Evolutionary conservation across 2,113 vertebrate species (phyloP).

Genomic region (Tyto alba): DNA sequence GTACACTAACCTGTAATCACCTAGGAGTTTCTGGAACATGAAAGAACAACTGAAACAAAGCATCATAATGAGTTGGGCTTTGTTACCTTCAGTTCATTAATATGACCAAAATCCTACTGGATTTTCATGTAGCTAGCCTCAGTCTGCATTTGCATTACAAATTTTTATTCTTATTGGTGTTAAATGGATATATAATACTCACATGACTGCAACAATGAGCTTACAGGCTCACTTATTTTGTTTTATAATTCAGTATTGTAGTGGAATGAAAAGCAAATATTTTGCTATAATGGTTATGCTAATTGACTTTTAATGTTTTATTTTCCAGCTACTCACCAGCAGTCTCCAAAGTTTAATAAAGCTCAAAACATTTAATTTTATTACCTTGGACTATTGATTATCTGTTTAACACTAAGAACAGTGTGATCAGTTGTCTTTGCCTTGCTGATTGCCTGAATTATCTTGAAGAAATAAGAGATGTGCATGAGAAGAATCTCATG

Average conservation of each 20-base stretch:
- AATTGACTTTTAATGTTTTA: conserved; percentile 69
- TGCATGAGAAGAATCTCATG: conserved; percentile 23
- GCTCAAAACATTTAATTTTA: conserved; percentile 73
- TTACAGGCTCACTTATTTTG: conserved; percentile 9
- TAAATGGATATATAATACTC: conserved; percentile 29
- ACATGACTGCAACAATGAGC: conserved; percentile 2
- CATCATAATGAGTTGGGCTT: neutral
- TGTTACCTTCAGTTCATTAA: neutral
- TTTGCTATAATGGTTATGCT: conserved; percentile 57
- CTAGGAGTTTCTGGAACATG: neutral
- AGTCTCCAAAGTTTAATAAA: conserved; percentile 75
- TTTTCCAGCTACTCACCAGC: conserved; percentile 48
- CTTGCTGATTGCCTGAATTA: conserved; percentile 64
- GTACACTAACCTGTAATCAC: neutral
- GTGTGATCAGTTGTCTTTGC: conserved; percentile 48
- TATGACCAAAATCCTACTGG: neutral
- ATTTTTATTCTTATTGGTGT: conserved; percentile 4
- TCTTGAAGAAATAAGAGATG: conserved; percentile 58
- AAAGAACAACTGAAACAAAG: neutral
- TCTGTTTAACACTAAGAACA: conserved; percentile 63
- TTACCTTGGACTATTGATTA: conserved; percentile 75
- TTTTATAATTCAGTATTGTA: conserved; percentile 14
- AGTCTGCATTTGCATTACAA: conserved; percentile 4
- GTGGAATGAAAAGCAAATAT: conserved; percentile 23
- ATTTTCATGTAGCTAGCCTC: conserved; percentile 1